A percentile compares a stretch with the other conserved stretches of the same genome.
These are phyloP conservation scores for Danio albolineatus DNA, from an alignment of 2,797 vertebrate genomes.

Conservation along the genomic window DNA sequence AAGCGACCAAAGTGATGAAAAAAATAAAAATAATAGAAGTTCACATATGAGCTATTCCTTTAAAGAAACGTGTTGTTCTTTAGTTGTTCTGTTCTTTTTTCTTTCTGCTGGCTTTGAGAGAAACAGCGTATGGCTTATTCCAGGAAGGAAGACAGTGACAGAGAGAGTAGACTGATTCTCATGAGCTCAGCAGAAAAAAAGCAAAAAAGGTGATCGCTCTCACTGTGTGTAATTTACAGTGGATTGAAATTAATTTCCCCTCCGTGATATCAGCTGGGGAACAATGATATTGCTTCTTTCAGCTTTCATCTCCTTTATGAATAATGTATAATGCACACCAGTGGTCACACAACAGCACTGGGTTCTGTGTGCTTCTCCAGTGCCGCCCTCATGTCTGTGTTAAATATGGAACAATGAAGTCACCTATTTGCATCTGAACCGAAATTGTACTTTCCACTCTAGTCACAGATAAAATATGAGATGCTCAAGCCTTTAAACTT, in stretches of 20 bases:
- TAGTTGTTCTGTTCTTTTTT: conserved; percentile 46
- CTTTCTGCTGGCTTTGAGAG: conserved; percentile 32
- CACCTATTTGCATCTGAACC: conserved; percentile 66
- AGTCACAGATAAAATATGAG: conserved; percentile 65
- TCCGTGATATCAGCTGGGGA: conserved; percentile 57
- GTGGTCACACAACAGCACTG: conserved; percentile 63
- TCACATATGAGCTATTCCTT: not conserved
- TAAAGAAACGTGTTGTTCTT: conserved; percentile 35
- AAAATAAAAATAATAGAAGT: conserved; percentile 6
- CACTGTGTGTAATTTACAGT: conserved; percentile 60
- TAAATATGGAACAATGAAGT: conserved; percentile 61
- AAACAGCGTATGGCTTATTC: conserved; percentile 54
- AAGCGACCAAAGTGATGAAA: not conserved
- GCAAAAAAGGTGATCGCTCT: conserved; percentile 55
- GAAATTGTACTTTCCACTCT: conserved; percentile 73
- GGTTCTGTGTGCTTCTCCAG: conserved; percentile 50
- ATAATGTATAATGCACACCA: conserved; percentile 68
- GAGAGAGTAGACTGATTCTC: conserved; percentile 55
- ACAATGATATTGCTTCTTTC: conserved; percentile 58
- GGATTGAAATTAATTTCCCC: conserved; percentile 57
- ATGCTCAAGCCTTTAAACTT: conserved; percentile 59
- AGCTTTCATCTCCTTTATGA: conserved; percentile 64
- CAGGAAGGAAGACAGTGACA: conserved; percentile 49
- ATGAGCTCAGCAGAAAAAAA: conserved; percentile 62
- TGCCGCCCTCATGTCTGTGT: conserved; percentile 64